Evolutionary conservation across 2,888 invertebrate species (phyloP).

Genomic region (Tortricodes alternella): DNA sequence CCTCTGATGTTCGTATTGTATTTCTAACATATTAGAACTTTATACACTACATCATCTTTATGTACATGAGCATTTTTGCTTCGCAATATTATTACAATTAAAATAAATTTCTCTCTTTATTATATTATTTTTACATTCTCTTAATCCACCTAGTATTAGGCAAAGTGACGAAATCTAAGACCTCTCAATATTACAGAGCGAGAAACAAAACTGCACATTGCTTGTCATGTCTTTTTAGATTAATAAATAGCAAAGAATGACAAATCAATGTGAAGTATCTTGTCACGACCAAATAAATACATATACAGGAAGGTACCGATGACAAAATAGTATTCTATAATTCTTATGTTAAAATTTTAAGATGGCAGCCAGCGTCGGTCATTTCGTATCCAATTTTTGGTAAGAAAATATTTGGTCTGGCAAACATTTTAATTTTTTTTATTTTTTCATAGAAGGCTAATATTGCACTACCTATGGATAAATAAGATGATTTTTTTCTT

Average conservation of each 20-base stretch:
- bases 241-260: slow-evolving; percentile 23
- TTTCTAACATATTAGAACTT: slow-evolving; percentile 79
- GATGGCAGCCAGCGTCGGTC: slow-evolving; percentile 17
- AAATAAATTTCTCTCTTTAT: slow-evolving; percentile 78
- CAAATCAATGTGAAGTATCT: slow-evolving; percentile 21
- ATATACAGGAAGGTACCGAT: slow-evolving; percentile 26
- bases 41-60: slow-evolving; percentile 77
- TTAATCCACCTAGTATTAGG: slow-evolving; percentile 67
- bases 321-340: slow-evolving; percentile 24
- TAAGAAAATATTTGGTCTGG: slow-evolving; percentile 26
- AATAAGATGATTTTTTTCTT: slow-evolving; percentile 22
- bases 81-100: slow-evolving; percentile 78
- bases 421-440: slow-evolving; percentile 14
- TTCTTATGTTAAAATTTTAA: neutral
- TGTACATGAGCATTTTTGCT: slow-evolving; percentile 81
- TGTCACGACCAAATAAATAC: slow-evolving; percentile 32
- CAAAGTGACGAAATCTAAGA: slow-evolving; percentile 68
- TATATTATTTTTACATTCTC: slow-evolving; percentile 74
- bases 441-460: slow-evolving; percentile 21
- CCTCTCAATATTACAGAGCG: slow-evolving; percentile 24
- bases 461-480: slow-evolving; percentile 30
- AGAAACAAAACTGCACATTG: slow-evolving; percentile 27
- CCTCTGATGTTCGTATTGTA: slow-evolving; percentile 63
- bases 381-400: slow-evolving; percentile 20
- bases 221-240: slow-evolving; percentile 11